Evolutionary conservation across 2,888 invertebrate genomes (phyloP).

Genomic region (Drosophila siamana): DNA sequence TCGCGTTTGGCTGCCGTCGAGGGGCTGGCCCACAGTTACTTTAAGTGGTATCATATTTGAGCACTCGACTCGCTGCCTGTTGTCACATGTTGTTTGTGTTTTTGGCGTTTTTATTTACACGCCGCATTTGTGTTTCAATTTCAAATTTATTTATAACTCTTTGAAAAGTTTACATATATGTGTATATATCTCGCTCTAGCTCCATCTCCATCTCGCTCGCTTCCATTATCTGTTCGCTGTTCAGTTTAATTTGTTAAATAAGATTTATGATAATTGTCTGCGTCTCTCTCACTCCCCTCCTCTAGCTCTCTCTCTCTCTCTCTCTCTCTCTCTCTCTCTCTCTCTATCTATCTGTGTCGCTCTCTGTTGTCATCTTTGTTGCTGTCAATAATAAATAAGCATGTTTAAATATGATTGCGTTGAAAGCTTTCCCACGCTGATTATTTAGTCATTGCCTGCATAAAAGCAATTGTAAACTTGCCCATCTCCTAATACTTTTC

Average conservation of each 20-base stretch:
- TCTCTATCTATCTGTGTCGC: too few species aligned
- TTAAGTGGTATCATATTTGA: constrained; percentile 58
- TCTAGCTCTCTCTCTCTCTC: too few species aligned
- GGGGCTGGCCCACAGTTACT: constrained; percentile 39
- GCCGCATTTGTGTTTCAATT: constrained; percentile 55
- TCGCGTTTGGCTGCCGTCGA: constrained; percentile 7
- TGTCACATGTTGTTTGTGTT: constrained; percentile 43
- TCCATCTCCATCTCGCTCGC: neutral
- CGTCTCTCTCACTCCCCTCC: constrained; percentile 12
- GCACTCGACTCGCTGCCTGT: constrained; percentile 26
- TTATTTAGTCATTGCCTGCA: constrained; percentile 52
- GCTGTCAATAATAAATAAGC: constrained; percentile 40
- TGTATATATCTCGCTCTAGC: neutral
- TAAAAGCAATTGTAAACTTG: constrained; percentile 47
- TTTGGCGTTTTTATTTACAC: constrained; percentile 50
- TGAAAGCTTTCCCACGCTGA: constrained; percentile 68
- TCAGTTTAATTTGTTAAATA: constrained; percentile 67
- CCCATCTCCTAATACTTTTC: constrained; percentile 8
- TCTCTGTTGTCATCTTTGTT: constrained; percentile 14
- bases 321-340: too few species aligned
- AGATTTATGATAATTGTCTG: constrained; percentile 66
- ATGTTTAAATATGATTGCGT: constrained; percentile 26
- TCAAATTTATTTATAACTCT: constrained; percentile 39
- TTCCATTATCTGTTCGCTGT: constrained; percentile 33
- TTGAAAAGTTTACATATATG: too few species aligned